Evolutionary conservation across 2,888 invertebrate species (phyloP).

Genomic region (Odontocolon sp.): DNA sequence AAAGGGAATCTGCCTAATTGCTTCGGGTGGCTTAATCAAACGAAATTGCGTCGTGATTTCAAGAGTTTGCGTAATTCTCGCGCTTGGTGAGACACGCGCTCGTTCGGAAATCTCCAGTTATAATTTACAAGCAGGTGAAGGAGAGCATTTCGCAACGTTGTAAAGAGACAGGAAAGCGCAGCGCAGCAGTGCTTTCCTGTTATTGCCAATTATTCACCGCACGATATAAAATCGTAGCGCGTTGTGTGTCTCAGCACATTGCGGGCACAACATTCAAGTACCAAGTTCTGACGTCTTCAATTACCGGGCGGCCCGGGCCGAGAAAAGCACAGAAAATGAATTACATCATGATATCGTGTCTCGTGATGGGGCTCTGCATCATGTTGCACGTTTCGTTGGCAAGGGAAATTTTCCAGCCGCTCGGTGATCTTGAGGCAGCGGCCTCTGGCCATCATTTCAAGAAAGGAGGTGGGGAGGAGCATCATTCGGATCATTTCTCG

Average conservation of each 20-base stretch:
- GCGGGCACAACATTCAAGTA: not conserved
- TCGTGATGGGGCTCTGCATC: constrained; percentile 31
- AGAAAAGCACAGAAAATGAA: constrained; percentile 27
- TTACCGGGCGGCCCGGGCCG: not conserved
- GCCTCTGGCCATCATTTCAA: constrained; percentile 68
- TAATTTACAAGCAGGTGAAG: constrained; percentile 73
- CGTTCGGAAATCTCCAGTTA: constrained; percentile 38
- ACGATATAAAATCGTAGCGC: constrained; percentile 75
- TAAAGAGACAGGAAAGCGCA: constrained; percentile 68
- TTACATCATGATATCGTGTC: not conserved
- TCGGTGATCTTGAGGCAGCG: constrained; percentile 47
- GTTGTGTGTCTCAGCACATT: constrained; percentile 23
- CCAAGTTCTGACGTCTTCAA: not conserved
- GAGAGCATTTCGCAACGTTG: constrained; percentile 74
- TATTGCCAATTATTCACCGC: constrained; percentile 71
- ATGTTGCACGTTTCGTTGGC: constrained; percentile 44
- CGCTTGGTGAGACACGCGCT: constrained; percentile 36
- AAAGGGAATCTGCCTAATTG: not conserved
- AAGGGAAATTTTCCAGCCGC: constrained; percentile 82
- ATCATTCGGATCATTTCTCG: constrained; percentile 85
- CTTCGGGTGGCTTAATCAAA: not conserved
- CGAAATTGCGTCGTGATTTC: constrained; percentile 18
- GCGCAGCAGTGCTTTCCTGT: constrained; percentile 67
- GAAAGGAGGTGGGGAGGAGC: constrained; percentile 86
- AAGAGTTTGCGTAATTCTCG: constrained; percentile 47